Evolutionary conservation across 1,140 invertebrate genomes (phyloP), one percentile per base, ranked within the genome.

Genomic region (Drosophila arawakana): DNA sequence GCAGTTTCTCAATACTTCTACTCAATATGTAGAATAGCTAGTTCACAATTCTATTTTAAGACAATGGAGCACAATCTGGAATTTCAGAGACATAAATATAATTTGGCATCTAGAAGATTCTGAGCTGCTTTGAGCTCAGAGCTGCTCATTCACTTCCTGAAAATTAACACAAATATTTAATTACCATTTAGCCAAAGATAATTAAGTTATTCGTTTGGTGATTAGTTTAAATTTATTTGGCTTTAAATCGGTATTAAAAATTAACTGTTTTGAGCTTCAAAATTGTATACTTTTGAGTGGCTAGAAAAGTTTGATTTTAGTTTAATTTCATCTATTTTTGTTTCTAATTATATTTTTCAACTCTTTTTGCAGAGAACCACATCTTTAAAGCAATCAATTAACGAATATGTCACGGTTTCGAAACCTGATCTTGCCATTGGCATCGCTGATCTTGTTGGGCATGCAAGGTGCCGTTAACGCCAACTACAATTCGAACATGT

Each of bases 401-500:
- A 66, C 44, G 35, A 41, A 21, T 18, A 81, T 78, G 82, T 77
- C 59, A 57, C 58, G 73, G 65, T 76, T 74, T 81, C 68, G 76
- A 52, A 57, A 79, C 47, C 59, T 67, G 30, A 76, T 72, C 34
- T 37, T 83, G 65, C 62, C 78, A 39, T 35, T 88, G 70, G 76
- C 73, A 54, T 68, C 58, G 34, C 46, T 80, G 43, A 35, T 77
- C 58, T 68, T 66, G 49, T 50, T 74, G 63, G 70, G 59, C 5
- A 34, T 39, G 18, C 57, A 61, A 13, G 62, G 11, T 47, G 35
- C 44, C 21, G 73, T 30, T 25, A 65, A 55, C 39, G 76, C 77
- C 41, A 85, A 76, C 57, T 91, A 90, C 35, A 73, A 80, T 9
- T 68, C 61, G 6, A 92, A 92, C 60, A 92, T 92, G 88, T 92